phyloP scores from a whole-genome alignment of 2,888 invertebrate species.

The Lepidochitona cinerea region DNA sequence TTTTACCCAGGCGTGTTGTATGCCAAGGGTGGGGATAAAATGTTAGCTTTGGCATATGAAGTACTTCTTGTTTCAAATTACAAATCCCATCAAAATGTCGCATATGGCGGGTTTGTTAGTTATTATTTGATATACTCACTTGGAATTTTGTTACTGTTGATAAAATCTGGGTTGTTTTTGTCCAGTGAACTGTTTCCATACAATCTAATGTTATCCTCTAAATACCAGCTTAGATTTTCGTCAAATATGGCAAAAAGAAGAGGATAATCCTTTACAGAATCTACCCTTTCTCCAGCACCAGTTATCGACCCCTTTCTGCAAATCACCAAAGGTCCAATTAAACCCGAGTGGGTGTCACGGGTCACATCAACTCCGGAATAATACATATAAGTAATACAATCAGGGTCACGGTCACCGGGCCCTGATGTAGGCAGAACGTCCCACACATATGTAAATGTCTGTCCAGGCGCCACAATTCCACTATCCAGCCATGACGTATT shows the following conservation, averaged over 20 bases:
- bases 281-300: not conserved
- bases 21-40: too few relatives aligned
- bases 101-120: too few relatives aligned
- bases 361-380: not conserved
- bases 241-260: slow-evolving; percentile 1
- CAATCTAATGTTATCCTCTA: slow-evolving; percentile 1
- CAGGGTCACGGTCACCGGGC: not conserved
- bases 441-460: not conserved
- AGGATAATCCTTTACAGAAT: not conserved
- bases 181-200: not conserved
- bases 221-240: slow-evolving; percentile 11
- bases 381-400: slow-evolving; percentile 1
- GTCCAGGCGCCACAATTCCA: not conserved
- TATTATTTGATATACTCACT: too few relatives aligned
- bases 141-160: slow-evolving; percentile 5
- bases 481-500: not conserved
- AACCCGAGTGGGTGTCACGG: not conserved
- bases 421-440: not conserved
- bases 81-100: too few relatives aligned
- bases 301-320: not conserved
- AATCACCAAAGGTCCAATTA: slow-evolving; percentile 5
- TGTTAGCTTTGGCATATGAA: too few relatives aligned
- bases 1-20: too few relatives aligned
- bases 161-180: not conserved
- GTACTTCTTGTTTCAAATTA: too few relatives aligned